Conservation (phyloP, 2,113 vertebrate species). For the Poeciliopsis occidentalis region DNA sequence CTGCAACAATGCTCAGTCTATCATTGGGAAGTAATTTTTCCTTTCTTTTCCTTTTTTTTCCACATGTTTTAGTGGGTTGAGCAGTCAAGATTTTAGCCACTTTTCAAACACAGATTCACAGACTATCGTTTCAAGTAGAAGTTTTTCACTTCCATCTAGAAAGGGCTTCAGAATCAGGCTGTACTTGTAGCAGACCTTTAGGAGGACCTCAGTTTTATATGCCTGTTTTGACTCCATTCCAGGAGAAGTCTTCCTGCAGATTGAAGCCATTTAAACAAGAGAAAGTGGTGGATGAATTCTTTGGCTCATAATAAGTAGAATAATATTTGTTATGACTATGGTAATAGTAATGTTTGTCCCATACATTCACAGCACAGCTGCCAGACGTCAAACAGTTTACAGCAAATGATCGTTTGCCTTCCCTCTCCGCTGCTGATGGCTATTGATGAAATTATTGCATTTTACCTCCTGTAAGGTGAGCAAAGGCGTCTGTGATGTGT, state of each 20-base stretch:
- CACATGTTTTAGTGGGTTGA: background rate
- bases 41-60: background rate
- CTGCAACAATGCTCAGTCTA: background rate
- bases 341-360: background rate
- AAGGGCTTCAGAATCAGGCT: conserved; percentile 1
- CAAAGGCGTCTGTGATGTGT: conserved; percentile 11
- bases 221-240: background rate
- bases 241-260: background rate
- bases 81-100: background rate
- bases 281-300: background rate
- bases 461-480: conserved; percentile 12
- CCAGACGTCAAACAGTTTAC: background rate
- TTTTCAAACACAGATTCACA: background rate
- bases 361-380: background rate
- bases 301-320: background rate
- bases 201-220: background rate
- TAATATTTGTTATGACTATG: background rate
- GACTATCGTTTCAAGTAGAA: background rate
- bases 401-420: conserved; percentile 2
- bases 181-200: background rate
- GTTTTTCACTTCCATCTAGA: background rate
- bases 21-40: background rate
- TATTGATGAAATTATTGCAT: conserved; percentile 18
- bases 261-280: background rate
- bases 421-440: background rate